phyloP scores from a whole-genome alignment of 2,797 vertebrate species.

The Vultur gryphus region DNA sequence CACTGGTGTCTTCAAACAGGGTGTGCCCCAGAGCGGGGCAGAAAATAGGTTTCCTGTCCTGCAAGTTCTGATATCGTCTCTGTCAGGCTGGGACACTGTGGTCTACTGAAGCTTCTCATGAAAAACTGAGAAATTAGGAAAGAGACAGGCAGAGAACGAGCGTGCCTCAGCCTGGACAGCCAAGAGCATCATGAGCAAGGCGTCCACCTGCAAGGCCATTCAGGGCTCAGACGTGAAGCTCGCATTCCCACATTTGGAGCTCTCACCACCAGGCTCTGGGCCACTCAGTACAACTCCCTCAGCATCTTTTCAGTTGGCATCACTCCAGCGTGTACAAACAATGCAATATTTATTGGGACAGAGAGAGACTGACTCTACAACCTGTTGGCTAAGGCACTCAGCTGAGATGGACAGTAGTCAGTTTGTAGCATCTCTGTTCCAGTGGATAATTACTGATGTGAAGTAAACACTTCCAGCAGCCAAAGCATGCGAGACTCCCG shows the following conservation, averaged over 20 bases:
- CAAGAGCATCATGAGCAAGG: not conserved
- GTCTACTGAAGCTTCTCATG: not conserved
- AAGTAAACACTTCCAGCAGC: not conserved
- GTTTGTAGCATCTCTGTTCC: not conserved
- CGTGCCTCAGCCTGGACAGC: not conserved
- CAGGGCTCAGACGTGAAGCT: not conserved
- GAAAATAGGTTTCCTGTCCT: not conserved
- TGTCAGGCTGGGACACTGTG: not conserved
- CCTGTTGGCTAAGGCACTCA: not conserved
- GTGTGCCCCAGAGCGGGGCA: not conserved
- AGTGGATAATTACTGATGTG: not conserved
- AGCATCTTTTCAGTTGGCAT: not conserved
- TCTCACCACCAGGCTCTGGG: not conserved
- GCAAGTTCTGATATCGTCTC: not conserved
- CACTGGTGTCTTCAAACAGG: not conserved
- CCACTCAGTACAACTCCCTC: not conserved
- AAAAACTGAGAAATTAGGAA: not conserved
- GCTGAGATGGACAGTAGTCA: not conserved
- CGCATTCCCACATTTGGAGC: not conserved
- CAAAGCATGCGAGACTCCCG: not conserved
- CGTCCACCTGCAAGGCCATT: not conserved
- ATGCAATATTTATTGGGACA: not conserved
- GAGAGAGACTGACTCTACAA: not conserved
- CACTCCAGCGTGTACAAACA: not conserved
- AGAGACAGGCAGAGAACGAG: not conserved